Evolutionary conservation across 2,888 invertebrate species (phyloP).

Genomic region (Hedya salicella): DNA sequence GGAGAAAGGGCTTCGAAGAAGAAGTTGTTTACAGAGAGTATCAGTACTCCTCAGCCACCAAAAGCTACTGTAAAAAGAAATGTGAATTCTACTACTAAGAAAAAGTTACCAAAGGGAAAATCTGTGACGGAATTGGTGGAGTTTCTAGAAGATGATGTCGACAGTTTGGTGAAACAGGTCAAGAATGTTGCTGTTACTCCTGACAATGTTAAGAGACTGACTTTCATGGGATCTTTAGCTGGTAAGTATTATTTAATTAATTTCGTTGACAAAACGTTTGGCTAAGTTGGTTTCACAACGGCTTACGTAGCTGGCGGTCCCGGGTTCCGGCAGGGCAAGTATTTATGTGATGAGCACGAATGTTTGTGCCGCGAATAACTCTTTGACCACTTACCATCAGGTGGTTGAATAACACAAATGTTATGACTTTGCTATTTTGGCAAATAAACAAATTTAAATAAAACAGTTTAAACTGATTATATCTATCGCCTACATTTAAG

Average conservation of each 20-base stretch:
- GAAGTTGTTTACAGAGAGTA: constrained; percentile 72
- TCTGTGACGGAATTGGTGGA: constrained; percentile 73
- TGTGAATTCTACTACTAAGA: constrained; percentile 62
- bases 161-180: constrained; percentile 58
- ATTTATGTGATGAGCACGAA: too few relatives aligned
- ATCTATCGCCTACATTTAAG: too few relatives aligned
- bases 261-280: too few relatives aligned
- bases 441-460: too few relatives aligned
- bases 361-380: too few relatives aligned
- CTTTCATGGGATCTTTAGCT: constrained; percentile 84
- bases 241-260: constrained; percentile 61
- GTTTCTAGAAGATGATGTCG: constrained; percentile 60
- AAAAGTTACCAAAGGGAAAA: constrained; percentile 65
- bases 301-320: too few relatives aligned
- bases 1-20: constrained; percentile 69
- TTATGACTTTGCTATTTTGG: too few relatives aligned
- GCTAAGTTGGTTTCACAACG: too few relatives aligned
- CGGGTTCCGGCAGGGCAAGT: too few relatives aligned
- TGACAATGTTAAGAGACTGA: constrained; percentile 61
- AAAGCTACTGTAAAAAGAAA: constrained; percentile 57
- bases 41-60: constrained; percentile 66
- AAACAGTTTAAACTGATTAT: too few relatives aligned
- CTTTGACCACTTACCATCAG: too few relatives aligned
- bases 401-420: too few relatives aligned
- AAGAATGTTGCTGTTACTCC: constrained; percentile 58